Evolutionary conservation across 2,888 invertebrate genomes (phyloP), one percentile per base, ranked within the genome.

Genomic region (Anticlea derivata): DNA sequence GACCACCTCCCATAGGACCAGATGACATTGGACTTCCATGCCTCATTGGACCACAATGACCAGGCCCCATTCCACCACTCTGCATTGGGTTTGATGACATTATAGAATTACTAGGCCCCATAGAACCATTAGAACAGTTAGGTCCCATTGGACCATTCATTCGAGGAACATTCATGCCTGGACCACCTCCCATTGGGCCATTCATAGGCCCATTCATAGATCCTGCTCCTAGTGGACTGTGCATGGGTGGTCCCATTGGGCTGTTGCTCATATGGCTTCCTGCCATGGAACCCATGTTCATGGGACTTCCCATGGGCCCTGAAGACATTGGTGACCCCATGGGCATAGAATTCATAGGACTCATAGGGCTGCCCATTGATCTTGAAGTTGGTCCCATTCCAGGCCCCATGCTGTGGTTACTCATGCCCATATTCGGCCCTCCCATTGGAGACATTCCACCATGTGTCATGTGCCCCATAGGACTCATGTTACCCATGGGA

Each of bases 191-290:
- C 86, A 92, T 92, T 2, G 92, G 91, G 7, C 93, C 92, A 78
- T 92, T 91, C 77, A 89, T 83, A 7, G 90, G 90, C 1, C 91
- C 91, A 74, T 91, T 92, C 88, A 92, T 92, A 47, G 92, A 91
- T 48, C 86, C 91, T 41, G 80, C 86, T 55, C 92, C 93, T 53
- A 93, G 79, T 34, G 94, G 94, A 83, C 94, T 95, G 66, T 94
- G 95, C 93, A 96, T 94, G 6, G 93, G 95, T 43, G 95, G 95
- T 43, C 93, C 94, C 94, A 94, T 95, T 45, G 94, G 94, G 69
- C 94, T 94, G 66, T 93, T 94, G 71, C 93, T 93, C 92, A 94
- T 94, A 63, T 93, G 92, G 63, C 82, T 92, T 39, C 88, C 89
- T 44, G 87, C 83, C 92, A 94, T 93, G 24, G 93, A 92, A 46